phyloP scores from a whole-genome alignment of 1,140 invertebrate species.

The Monomorium pharaonis region DNA sequence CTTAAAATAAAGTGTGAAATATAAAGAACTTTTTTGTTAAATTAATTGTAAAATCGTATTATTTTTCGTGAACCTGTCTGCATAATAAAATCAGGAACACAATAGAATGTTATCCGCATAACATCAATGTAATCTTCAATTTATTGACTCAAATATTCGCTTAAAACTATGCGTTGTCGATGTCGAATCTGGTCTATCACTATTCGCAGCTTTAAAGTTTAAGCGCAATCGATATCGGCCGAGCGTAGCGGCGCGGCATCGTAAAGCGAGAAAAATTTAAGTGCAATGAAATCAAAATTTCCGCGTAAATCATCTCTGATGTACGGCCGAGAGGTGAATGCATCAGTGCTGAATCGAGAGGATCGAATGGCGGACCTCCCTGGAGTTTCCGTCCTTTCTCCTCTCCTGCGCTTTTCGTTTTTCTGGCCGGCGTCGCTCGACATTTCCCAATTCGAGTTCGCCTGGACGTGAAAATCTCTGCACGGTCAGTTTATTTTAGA shows the following conservation, averaged over 20 bases:
- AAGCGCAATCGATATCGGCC: background rate
- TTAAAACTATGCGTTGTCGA: background rate
- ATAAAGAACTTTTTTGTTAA: background rate
- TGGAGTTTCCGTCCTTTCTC: constrained; percentile 41
- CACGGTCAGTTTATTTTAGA: constrained; percentile 77
- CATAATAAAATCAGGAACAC: constrained; percentile 41
- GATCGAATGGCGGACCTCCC: constrained; percentile 43
- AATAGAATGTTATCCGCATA: background rate
- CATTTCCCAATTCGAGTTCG: constrained; percentile 66
- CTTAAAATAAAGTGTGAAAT: constrained; percentile 7
- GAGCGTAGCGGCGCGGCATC: too few species aligned
- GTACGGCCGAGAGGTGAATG: constrained; percentile 44
- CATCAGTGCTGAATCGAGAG: constrained; percentile 48
- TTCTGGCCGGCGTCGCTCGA: constrained; percentile 52
- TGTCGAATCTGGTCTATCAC: background rate
- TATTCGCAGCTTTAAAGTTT: background rate
- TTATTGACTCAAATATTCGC: background rate
- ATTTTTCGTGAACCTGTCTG: background rate
- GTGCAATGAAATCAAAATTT: constrained; percentile 44
- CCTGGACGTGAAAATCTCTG: constrained; percentile 73
- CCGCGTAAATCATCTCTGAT: background rate
- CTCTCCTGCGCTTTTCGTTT: constrained; percentile 43
- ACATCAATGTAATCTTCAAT: background rate
- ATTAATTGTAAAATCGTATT: background rate
- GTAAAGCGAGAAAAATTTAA: constrained; percentile 33